Percentiles rank a stretch among this genome's conserved stretches.
Conservation (phyloP, 2,888 invertebrate genomes). For the Drosophila vallismaia region DNA sequence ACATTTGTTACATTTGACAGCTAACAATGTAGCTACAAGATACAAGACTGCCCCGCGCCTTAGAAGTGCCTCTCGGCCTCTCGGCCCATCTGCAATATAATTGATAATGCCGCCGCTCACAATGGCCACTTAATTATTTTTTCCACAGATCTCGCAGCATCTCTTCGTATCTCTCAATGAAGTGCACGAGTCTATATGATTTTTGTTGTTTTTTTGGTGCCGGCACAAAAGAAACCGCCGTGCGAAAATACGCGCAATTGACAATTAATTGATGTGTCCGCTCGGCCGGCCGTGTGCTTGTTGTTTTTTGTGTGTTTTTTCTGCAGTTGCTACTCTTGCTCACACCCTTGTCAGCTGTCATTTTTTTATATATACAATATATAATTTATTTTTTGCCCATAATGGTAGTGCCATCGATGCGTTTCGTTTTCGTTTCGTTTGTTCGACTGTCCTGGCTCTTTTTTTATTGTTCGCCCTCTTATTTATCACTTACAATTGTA, state of each 20-base stretch:
- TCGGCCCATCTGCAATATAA: slow-evolving; percentile 45
- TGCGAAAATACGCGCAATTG: slow-evolving; percentile 80
- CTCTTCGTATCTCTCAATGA: slow-evolving; percentile 63
- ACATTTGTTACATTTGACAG: slow-evolving; percentile 80
- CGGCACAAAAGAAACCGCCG: slow-evolving; percentile 72
- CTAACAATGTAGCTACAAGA: slow-evolving; percentile 75
- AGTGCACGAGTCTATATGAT: slow-evolving; percentile 28
- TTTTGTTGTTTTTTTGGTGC: slow-evolving; percentile 24
- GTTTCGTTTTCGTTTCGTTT: slow-evolving; percentile 36
- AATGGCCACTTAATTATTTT: slow-evolving; percentile 78
- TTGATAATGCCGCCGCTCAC: slow-evolving; percentile 65
- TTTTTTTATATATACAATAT: slow-evolving; percentile 42
- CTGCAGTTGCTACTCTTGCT: slow-evolving; percentile 49
- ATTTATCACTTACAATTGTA: slow-evolving; percentile 75
- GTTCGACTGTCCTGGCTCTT: slow-evolving; percentile 32
- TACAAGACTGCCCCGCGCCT: slow-evolving; percentile 56
- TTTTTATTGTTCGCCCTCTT: slow-evolving; percentile 62
- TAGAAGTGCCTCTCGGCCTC: slow-evolving; percentile 12
- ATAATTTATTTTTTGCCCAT: slow-evolving; percentile 47
- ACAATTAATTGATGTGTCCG: slow-evolving; percentile 81
- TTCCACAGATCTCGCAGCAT: slow-evolving; percentile 53
- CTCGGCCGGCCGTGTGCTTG: slow-evolving; percentile 54
- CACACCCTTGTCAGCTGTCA: slow-evolving; percentile 79
- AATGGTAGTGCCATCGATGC: slow-evolving; percentile 65
- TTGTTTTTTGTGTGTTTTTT: slow-evolving; percentile 27